These are phyloP conservation scores for Pollicipes pollicipes DNA, from an alignment of 1,140 invertebrate genomes.

Conservation along the genomic window DNA sequence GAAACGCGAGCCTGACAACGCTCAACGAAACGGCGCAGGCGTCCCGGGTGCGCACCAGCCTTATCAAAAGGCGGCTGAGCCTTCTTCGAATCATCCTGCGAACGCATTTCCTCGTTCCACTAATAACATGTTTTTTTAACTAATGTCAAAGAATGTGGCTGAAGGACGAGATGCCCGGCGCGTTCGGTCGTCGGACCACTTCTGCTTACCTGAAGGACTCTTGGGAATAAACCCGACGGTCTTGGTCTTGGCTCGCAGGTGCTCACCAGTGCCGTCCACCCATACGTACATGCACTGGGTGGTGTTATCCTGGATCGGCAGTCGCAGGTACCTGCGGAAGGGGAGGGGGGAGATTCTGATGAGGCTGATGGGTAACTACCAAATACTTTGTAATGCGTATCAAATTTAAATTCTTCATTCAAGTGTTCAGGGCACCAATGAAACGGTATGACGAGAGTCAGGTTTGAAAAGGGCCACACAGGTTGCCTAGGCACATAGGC, in stretches of 20 bases:
- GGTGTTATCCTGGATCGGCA: conserved; percentile 55
- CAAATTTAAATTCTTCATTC: background rate
- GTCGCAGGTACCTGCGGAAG: conserved; percentile 39
- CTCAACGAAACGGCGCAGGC: too few species aligned
- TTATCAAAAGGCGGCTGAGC: too few species aligned
- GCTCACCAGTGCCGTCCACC: conserved; percentile 87
- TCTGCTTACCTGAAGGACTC: conserved; percentile 37
- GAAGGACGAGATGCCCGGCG: too few species aligned
- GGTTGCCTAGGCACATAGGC: background rate
- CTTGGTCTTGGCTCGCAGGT: conserved; percentile 67
- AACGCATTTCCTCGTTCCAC: too few species aligned
- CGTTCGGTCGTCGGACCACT: background rate
- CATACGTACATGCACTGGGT: conserved; percentile 80
- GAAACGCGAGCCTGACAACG: too few species aligned
- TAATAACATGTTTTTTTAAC: too few species aligned
- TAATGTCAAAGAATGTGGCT: too few species aligned
- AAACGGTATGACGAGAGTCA: background rate
- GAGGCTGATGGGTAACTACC: background rate
- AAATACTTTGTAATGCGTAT: background rate
- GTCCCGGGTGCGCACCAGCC: too few species aligned
- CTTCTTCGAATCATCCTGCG: too few species aligned
- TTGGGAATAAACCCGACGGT: conserved; percentile 63
- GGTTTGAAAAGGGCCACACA: background rate
- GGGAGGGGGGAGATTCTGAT: background rate
- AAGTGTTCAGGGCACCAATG: too few species aligned